phyloP scores from a whole-genome alignment of 2,797 vertebrate species.

The Sebastes steindachneri region DNA sequence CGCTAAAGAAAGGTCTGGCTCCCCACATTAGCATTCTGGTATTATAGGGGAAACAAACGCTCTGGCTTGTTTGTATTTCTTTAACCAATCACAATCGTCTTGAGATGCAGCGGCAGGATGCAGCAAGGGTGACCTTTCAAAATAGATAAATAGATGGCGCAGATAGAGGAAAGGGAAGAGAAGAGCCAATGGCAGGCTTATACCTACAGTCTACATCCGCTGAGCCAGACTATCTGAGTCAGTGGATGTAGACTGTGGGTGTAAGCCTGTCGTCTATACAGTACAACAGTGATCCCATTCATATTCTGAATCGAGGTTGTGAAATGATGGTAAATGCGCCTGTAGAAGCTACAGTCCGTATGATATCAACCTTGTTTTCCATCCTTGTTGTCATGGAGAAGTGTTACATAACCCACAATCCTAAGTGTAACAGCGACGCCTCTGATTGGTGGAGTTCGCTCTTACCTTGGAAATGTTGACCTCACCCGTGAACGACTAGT shows the following conservation, averaged over 20 bases:
- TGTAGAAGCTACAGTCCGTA: too few species aligned
- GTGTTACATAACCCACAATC: accelerated
- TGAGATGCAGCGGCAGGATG: not conserved
- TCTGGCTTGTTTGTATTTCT: not conserved
- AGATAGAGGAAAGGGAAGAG: not conserved
- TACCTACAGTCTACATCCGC: not conserved
- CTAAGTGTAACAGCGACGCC: accelerated
- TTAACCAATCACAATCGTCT: not conserved
- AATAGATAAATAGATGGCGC: not conserved
- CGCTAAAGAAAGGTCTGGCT: not conserved
- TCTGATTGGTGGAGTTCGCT: not conserved
- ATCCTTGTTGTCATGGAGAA: not conserved
- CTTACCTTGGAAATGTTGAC: not conserved
- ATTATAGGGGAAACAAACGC: not conserved
- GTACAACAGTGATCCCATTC: too few species aligned
- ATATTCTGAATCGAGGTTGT: too few species aligned
- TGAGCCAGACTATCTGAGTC: not conserved
- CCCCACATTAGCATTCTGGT: not conserved
- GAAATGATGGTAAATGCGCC: too few species aligned
- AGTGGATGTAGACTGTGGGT: too few species aligned
- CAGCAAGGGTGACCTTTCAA: not conserved
- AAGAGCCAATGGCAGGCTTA: not conserved
- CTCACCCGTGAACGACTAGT: not conserved
- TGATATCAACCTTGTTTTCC: too few species aligned
- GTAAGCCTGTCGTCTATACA: not conserved